Evolutionary conservation across 2,888 invertebrate genomes (phyloP).

Genomic region (Actias luna): DNA sequence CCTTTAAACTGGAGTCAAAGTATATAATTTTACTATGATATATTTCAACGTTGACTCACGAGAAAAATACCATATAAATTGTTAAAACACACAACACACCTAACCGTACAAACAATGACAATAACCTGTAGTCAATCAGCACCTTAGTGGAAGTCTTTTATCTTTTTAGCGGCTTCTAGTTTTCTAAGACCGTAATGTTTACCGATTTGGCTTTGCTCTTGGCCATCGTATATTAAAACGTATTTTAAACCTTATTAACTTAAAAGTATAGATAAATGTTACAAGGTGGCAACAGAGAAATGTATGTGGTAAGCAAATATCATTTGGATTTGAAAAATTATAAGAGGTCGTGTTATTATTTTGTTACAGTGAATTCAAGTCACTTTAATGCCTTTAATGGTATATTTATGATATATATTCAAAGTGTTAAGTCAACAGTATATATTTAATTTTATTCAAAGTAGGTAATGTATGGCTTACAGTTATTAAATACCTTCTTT

Average conservation of each 20-base stretch:
- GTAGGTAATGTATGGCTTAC: neutral
- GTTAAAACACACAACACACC: constrained; percentile 28
- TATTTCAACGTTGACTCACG: constrained; percentile 25
- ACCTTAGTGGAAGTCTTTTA: constrained; percentile 54
- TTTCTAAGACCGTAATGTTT: constrained; percentile 25
- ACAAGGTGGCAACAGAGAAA: neutral
- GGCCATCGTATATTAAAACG: neutral
- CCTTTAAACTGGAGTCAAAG: neutral
- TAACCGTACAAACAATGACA: constrained; percentile 34
- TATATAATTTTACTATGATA: constrained; percentile 10
- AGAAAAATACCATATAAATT: constrained; percentile 30
- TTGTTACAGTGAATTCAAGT: constrained; percentile 3
- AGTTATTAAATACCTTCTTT: neutral
- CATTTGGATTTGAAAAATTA: neutral
- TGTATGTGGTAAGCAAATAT: neutral
- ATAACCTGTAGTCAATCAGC: constrained; percentile 58
- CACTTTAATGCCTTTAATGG: neutral
- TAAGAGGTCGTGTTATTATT: neutral
- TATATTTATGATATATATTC: neutral
- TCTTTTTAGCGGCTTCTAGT: constrained; percentile 61
- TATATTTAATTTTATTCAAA: neutral
- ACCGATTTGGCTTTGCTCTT: constrained; percentile 16
- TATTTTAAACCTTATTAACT: neutral
- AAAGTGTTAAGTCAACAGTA: neutral
- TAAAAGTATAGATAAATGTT: neutral